A percentile compares a stretch with the other conserved stretches of the same genome.
Conservation (phyloP, 2,113 vertebrate species). For the Alethe diademata region DNA sequence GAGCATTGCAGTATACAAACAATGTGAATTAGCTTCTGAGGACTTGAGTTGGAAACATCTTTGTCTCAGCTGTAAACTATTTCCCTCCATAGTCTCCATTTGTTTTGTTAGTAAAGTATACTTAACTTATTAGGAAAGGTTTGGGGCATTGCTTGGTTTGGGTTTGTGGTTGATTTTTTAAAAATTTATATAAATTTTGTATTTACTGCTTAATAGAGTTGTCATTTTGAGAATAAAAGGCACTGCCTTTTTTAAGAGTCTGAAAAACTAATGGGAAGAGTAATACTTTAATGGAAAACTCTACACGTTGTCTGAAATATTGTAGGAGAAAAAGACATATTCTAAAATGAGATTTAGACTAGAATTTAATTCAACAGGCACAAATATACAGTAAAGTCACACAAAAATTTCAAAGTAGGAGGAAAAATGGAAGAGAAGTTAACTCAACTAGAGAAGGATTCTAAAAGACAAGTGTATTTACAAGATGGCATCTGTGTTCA, state of each 20-base stretch:
- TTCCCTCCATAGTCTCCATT: neutral
- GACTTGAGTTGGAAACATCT: neutral
- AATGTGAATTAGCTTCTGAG: neutral
- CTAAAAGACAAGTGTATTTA: neutral
- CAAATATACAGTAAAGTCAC: neutral
- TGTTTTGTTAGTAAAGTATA: neutral
- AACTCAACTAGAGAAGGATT: neutral
- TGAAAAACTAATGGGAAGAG: neutral
- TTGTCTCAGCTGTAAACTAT: neutral
- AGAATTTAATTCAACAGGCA: neutral
- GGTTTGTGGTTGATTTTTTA: neutral
- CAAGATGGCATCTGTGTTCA: neutral
- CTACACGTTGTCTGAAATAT: neutral
- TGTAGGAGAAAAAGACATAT: neutral
- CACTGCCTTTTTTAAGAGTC: neutral
- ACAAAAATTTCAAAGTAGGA: neutral
- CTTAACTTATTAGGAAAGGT: neutral
- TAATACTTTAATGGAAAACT: neutral
- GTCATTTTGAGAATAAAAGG: neutral
- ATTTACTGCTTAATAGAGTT: neutral
- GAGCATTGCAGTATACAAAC: neutral
- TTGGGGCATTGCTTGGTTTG: rapidly evolving
- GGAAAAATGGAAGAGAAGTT: neutral
- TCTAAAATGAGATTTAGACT: neutral
- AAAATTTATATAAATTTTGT: neutral